These are phyloP conservation scores for Urocyon cinereoargenteus DNA, from an alignment of 2,797 vertebrate genomes.

Conservation along the genomic window DNA sequence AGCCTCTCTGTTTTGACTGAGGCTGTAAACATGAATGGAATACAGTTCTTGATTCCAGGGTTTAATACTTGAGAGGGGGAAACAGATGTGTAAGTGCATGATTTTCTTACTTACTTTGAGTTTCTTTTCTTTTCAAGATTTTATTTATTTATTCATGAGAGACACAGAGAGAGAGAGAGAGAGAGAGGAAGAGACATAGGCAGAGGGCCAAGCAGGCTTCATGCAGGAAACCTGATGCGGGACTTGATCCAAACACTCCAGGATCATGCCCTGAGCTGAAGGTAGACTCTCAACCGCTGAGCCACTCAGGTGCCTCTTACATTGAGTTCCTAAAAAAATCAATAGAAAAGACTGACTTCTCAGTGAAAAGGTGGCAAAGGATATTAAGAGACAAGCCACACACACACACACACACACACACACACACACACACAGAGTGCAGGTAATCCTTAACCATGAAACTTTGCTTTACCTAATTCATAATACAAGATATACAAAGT, in stretches of 20 bases:
- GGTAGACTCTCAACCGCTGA: too few relatives aligned
- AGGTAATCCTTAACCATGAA: not conserved
- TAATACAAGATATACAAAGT: not conserved
- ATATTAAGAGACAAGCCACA: not conserved
- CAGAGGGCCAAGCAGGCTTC: too few relatives aligned
- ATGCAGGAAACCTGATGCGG: too few relatives aligned
- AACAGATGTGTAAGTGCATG: not conserved
- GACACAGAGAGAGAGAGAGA: too few relatives aligned
- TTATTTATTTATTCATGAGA: too few relatives aligned
- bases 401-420: not conserved
- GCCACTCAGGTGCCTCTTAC: not conserved
- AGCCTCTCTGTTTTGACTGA: not conserved
- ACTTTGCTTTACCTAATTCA: not conserved
- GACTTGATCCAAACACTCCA: too few relatives aligned
- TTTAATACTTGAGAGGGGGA: not conserved
- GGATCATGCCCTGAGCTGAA: too few relatives aligned
- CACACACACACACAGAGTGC: not conserved
- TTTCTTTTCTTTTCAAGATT: too few relatives aligned
- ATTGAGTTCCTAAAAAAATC: not conserved
- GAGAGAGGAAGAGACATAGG: too few relatives aligned
- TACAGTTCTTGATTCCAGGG: not conserved
- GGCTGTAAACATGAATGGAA: not conserved
- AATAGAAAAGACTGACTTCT: not conserved
- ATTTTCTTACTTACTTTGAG: not conserved
- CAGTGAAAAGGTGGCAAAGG: not conserved